These are phyloP conservation scores for Bombycilla garrulus DNA, from an alignment of 2,113 vertebrate species.

Conservation along the genomic window DNA sequence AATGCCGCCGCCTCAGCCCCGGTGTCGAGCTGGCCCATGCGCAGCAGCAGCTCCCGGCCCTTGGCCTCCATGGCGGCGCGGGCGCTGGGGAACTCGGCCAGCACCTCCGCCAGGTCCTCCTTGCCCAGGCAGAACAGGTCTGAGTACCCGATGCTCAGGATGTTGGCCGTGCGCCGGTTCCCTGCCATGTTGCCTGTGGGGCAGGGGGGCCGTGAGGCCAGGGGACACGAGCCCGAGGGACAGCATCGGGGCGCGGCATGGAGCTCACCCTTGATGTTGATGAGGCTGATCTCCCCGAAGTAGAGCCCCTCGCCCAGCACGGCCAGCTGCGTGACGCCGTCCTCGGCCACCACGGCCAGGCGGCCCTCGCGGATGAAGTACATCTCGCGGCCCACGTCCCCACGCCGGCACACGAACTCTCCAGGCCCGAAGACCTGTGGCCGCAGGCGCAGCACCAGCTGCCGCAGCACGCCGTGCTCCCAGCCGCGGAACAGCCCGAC, in stretches of 20 bases:
- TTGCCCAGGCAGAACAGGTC: conserved; percentile 93
- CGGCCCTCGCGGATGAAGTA: conserved; percentile 91
- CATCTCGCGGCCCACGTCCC: conserved; percentile 92
- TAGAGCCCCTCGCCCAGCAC: conserved; percentile 87
- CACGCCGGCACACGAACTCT: conserved; percentile 90
- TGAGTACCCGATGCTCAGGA: conserved; percentile 89
- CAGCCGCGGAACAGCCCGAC: conserved; percentile 91
- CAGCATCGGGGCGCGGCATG: rapidly evolving
- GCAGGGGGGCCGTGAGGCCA: rapidly evolving
- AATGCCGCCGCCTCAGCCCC: conserved; percentile 33
- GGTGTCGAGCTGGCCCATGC: conserved; percentile 84
- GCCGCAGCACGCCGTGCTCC: conserved; percentile 85
- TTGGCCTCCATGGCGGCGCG: conserved; percentile 86
- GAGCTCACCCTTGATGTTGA: conserved; percentile 86
- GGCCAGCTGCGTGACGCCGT: conserved; percentile 84
- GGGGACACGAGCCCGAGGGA: rapidly evolving
- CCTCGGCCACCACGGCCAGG: conserved; percentile 89
- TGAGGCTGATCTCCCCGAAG: conserved; percentile 96
- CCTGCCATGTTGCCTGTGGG: conserved; percentile 85
- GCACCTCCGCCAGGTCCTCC: conserved; percentile 84
- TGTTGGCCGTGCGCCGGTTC: conserved; percentile 92
- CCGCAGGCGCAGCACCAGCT: conserved; percentile 87
- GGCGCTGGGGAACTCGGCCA: conserved; percentile 86
- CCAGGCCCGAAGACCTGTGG: conserved; percentile 91
- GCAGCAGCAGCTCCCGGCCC: conserved; percentile 87